Percentiles rank a stretch among this genome's conserved stretches.
Evolutionary conservation across 2,888 invertebrate species (phyloP).

Genomic region (Phaedon cochleariae): DNA sequence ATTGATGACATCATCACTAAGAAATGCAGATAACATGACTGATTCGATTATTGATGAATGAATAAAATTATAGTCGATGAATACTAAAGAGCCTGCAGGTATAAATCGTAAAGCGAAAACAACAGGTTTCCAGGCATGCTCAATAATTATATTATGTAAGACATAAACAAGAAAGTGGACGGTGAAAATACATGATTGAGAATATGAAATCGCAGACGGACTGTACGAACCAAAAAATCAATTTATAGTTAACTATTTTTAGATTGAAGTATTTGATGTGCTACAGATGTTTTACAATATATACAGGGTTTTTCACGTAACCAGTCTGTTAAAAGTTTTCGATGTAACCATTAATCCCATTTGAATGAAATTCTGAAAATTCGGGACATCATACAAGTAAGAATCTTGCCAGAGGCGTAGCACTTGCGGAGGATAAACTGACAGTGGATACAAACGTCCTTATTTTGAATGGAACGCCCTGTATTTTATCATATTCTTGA

Average conservation of each 20-base stretch:
- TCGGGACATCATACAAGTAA: no score
- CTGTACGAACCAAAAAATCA: neutral
- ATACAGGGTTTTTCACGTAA: no score
- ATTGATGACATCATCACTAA: neutral
- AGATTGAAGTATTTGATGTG: neutral
- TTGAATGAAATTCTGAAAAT: no score
- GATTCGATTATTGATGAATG: neutral
- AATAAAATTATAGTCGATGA: neutral
- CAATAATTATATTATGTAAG: neutral
- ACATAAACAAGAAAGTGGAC: neutral
- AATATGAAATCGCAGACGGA: neutral
- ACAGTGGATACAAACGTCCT: no score
- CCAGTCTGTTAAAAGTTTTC: no score
- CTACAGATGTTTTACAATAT: neutral
- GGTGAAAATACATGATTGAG: neutral
- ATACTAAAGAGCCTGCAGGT: neutral
- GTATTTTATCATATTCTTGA: no score
- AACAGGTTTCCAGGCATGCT: neutral
- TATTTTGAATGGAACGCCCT: no score
- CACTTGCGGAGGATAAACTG: no score
- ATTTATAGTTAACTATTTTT: neutral
- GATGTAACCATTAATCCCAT: no score
- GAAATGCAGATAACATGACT: neutral
- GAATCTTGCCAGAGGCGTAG: no score
- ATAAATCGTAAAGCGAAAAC: neutral